Evolutionary conservation across 2,113 vertebrate species (phyloP), one percentile per base, ranked within the genome.

Genomic region (Progne subis): DNA sequence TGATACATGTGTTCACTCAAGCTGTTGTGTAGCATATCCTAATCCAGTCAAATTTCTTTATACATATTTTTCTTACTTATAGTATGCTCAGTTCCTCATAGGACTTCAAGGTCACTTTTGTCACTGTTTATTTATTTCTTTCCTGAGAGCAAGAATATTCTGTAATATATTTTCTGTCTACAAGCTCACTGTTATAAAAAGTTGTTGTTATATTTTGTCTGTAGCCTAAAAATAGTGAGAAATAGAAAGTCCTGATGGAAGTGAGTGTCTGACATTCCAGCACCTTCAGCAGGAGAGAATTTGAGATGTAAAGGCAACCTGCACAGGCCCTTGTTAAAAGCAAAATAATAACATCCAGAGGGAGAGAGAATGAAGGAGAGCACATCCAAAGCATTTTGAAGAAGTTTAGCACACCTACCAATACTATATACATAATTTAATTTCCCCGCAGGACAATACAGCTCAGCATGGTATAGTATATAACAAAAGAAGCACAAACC

Each of bases 341-440:
- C 29, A 65, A 88, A 89, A 67, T 72, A 97, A 93, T 82, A 61
- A 80, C 39, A 89, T 93, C 44, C 68, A 94, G 56, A 87, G 69
- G 86, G 69, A 88, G 18, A 68, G 9, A 28, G 69, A 67, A 71
- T 46, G 92, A 88, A 86, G 46, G 9, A 65, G 19, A 92, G 8
- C 20, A 80, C 39, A 94, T 80, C 21, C 34, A 78, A 90, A 79
- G 29, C 76, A 95, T 80, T 94, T 57, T 94, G 61, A 86, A 93
- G 67, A 68, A 59, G 29, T 65, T 77, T 93, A 85, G 37, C 65
- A 91, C 39, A 47, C 59, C 71, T 77, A 72, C 61, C 60, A 55
- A 79, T n/a, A 65, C 49, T 79, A 86, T 86, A 88, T 77, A 76
- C 47, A 90, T 88, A 93, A 83, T 90, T 95, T 92, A 83, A 90